phyloP scores from a whole-genome alignment of 2,113 vertebrate species.

The Garra rufa region DNA sequence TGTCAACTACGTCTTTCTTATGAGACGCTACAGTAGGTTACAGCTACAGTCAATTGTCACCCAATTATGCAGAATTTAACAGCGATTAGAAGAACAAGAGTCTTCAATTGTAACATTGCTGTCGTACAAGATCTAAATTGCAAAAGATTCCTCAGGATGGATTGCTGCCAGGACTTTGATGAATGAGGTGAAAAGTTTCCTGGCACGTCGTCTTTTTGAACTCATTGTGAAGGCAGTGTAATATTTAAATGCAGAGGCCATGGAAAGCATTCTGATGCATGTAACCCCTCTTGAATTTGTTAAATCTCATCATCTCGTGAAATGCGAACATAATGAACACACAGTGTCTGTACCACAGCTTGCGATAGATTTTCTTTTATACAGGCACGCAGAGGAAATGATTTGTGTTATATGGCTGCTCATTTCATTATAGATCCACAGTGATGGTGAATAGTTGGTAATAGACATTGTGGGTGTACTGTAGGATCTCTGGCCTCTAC shows the following conservation, averaged over 20 bases:
- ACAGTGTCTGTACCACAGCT: neutral
- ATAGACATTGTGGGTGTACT: neutral
- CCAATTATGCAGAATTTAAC: neutral
- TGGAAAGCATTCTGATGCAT: neutral
- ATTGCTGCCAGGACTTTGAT: neutral
- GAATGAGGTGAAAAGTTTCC: slow-evolving; percentile 15
- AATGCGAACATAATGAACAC: neutral
- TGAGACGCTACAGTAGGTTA: neutral
- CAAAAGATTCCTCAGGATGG: neutral
- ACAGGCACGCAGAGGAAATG: neutral
- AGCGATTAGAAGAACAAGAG: neutral
- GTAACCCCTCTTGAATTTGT: neutral
- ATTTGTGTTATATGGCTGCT: slow-evolving; percentile 10
- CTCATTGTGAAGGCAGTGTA: neutral
- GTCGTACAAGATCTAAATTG: neutral
- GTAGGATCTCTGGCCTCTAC: neutral
- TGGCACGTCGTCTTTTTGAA: neutral
- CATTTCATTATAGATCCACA: slow-evolving; percentile 16
- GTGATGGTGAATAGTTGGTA: neutral
- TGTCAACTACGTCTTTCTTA: neutral
- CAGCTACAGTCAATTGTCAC: neutral
- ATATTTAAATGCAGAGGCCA: neutral
- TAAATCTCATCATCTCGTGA: neutral
- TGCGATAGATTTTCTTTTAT: slow-evolving; percentile 9
- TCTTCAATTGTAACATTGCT: neutral